phyloP scores from a whole-genome alignment of 2,113 vertebrate species.

The Phyllostomus discolor region DNA sequence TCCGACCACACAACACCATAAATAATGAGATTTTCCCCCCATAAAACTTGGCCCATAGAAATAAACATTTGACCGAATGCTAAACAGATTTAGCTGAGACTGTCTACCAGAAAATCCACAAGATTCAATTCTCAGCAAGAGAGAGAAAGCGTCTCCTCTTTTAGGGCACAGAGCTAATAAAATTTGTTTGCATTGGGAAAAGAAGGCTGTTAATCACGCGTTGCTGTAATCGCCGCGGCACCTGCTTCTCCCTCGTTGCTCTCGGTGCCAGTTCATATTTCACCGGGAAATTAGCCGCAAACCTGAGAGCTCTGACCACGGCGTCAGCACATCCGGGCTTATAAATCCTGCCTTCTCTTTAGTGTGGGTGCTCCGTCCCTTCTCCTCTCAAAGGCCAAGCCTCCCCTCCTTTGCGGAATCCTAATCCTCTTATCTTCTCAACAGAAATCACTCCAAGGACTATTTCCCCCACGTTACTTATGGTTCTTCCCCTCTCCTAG shows the following conservation, averaged over 20 bases:
- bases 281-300: not conserved
- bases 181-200: constrained; percentile 25
- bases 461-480: not conserved
- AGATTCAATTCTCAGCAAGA: constrained; percentile 11
- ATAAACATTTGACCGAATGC: constrained; percentile 13
- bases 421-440: not conserved
- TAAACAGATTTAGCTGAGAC: constrained; percentile 2
- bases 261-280: not conserved
- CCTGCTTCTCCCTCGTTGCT: not conserved
- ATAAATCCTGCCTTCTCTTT: not conserved
- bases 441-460: not conserved
- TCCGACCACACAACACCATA: constrained; percentile 6
- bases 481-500: not conserved
- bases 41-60: not conserved
- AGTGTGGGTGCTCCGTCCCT: rapidly evolving
- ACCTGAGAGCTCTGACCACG: not conserved
- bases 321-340: not conserved
- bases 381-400: not conserved
- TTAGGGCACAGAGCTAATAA: not conserved
- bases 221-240: not conserved
- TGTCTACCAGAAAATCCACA: not conserved
- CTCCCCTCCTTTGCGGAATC: not conserved
- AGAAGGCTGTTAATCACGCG: not conserved
- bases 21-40: not conserved
- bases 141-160: not conserved